These are phyloP conservation scores for Lateolabrax maculatus DNA, from an alignment of 2,797 vertebrate species.

Conservation along the genomic window DNA sequence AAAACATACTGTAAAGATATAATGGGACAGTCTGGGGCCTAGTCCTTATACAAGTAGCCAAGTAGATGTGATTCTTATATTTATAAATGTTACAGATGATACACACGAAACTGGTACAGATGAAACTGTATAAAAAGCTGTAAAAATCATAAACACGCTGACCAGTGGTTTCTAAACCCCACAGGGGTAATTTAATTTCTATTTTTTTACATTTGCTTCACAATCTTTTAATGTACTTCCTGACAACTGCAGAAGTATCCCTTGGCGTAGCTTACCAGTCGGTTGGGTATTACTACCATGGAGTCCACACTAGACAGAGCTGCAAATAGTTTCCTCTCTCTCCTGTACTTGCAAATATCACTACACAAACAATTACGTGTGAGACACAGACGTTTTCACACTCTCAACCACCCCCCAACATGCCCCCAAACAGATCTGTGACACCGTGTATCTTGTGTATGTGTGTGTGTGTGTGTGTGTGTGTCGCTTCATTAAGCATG, in stretches of 20 bases:
- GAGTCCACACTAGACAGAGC: constrained; percentile 8
- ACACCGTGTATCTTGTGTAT: constrained; percentile 22
- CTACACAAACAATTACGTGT: constrained; percentile 47
- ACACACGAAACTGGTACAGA: neutral
- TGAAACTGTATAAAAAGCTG: neutral
- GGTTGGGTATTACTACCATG: neutral
- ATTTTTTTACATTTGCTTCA: neutral
- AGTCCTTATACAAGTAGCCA: neutral
- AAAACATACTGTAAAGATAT: constrained; percentile 29
- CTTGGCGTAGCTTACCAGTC: too few relatives aligned
- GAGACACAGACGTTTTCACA: constrained; percentile 23
- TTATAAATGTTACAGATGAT: neutral
- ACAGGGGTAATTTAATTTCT: neutral
- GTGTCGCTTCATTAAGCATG: constrained; percentile 74
- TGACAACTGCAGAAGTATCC: neutral
- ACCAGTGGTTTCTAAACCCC: neutral
- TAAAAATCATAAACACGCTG: neutral
- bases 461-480: constrained; percentile 31
- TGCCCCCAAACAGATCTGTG: constrained; percentile 57
- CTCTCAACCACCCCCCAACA: constrained; percentile 23
- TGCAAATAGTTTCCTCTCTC: constrained; percentile 13
- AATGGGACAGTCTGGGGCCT: neutral
- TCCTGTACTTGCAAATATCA: constrained; percentile 17
- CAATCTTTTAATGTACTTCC: neutral
- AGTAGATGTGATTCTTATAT: neutral